phyloP scores from a whole-genome alignment of 2,797 vertebrate species.

The Eleutherodactylus coqui region DNA sequence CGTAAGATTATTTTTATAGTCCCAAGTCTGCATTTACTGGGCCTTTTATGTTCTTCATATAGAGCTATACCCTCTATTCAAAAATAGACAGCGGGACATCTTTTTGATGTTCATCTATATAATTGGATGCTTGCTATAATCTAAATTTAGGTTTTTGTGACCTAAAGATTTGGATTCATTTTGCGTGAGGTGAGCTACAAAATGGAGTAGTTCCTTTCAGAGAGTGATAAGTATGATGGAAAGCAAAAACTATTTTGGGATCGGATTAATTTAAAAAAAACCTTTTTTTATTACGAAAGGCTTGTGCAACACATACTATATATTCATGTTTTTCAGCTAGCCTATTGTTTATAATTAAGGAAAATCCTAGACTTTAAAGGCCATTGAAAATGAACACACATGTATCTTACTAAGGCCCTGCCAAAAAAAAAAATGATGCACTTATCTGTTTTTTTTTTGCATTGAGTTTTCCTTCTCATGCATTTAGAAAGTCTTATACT shows the following conservation, averaged over 20 bases:
- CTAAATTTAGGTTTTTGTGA: not conserved
- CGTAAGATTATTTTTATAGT: not conserved
- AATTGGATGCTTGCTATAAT: conserved; percentile 2
- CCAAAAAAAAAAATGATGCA: no score
- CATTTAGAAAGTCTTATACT: no score
- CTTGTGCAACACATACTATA: no score
- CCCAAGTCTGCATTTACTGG: not conserved
- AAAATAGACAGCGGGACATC: not conserved
- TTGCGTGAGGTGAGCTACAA: not conserved
- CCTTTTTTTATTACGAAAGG: not conserved
- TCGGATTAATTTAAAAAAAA: not conserved
- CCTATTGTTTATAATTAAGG: no score
- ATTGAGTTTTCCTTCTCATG: no score
- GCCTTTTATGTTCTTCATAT: not conserved
- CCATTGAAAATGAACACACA: no score
- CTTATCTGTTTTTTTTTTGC: no score
- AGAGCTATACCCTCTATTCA: not conserved
- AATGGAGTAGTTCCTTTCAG: not conserved
- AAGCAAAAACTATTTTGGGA: not conserved
- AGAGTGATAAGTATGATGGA: not conserved
- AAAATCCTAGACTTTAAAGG: no score
- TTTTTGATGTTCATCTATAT: not conserved
- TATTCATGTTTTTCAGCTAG: no score
- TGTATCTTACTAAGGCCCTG: no score
- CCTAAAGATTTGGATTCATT: not conserved